Percentiles rank a stretch among this genome's conserved stretches.
phyloP scores from a whole-genome alignment of 2,113 vertebrate species.

The Bujurquina vittata region DNA sequence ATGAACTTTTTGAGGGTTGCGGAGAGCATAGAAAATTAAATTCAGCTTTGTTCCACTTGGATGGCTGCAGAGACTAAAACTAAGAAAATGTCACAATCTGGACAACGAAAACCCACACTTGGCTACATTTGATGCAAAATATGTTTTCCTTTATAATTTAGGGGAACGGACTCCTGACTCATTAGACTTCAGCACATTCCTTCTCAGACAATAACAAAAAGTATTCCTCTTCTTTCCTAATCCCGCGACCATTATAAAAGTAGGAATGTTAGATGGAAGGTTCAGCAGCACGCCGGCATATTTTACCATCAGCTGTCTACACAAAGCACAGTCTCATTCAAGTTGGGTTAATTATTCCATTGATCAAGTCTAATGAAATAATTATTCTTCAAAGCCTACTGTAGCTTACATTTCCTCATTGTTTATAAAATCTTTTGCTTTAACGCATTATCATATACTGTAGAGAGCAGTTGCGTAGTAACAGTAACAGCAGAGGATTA shows the following conservation, averaged over 20 bases:
- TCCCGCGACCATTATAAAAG: neutral
- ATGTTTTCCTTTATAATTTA: neutral
- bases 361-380: neutral
- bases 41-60: neutral
- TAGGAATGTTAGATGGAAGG: neutral
- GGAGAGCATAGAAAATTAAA: neutral
- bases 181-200: neutral
- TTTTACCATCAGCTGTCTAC: neutral
- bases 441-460: neutral
- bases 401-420: neutral
- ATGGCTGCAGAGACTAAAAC: neutral
- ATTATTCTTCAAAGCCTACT: neutral
- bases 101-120: neutral
- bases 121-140: neutral
- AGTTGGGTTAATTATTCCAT: neutral
- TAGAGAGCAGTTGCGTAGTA: neutral
- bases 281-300: neutral
- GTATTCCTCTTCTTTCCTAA: neutral
- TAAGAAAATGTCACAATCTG: no score
- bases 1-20: neutral
- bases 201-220: neutral
- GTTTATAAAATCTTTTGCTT: neutral
- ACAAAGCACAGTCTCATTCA: slow-evolving; percentile 4
- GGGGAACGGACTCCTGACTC: neutral
- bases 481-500: neutral